Evolutionary conservation across 92 coral and sea anemone species (phyloP), one percentile per base, ranked within the genome.

Genomic region (Isaurus tuberculatus): DNA sequence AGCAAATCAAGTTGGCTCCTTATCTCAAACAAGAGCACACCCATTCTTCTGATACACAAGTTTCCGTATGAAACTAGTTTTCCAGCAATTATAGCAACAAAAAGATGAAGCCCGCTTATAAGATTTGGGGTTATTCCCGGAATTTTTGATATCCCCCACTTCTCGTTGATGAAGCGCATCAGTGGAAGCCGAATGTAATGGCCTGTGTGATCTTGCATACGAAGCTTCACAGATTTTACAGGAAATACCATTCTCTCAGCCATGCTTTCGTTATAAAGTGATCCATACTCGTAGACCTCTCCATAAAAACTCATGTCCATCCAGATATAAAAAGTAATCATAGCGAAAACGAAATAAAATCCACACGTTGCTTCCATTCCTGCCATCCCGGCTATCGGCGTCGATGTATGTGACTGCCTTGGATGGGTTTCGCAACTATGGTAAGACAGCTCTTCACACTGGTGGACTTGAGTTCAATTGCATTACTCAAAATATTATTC

Each of bases 291-390:
- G 68, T 89, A 88, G 69, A 92, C 83, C 63, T 92, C 96, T 71
- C 91, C 96, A 72, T 90, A 92, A 87, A 92, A 92, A 51, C 96
- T 92, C 84, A 92, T 83, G 66, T 92, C 96, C 96, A 92, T 92
- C 96, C 96, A 92, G 36, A 90, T 84, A 63, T 90, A 85, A 83
- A 83, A 92, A 1, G 96, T 92, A 42, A 92, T 68, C 79, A 91
- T 79, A 9, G 91, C 96, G 55, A 92, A 92, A 29, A 92, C 90
- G 67, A 92, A 92, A 75, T 92, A 92, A 82, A 92, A 92, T 32
- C 92, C 96, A 75, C 86, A 88, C 49, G 89, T 92, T 63, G 91
- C 96, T 79, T 92, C 96, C 79, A 92, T 90, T 2, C 93, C 93
- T 22, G 92, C 92, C 92, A 89, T 89, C 40, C 30, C 69, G 53